Evolutionary conservation across 2,797 vertebrate genomes (phyloP), one percentile per base, ranked within the genome.

Genomic region (Perodicticus potto): DNA sequence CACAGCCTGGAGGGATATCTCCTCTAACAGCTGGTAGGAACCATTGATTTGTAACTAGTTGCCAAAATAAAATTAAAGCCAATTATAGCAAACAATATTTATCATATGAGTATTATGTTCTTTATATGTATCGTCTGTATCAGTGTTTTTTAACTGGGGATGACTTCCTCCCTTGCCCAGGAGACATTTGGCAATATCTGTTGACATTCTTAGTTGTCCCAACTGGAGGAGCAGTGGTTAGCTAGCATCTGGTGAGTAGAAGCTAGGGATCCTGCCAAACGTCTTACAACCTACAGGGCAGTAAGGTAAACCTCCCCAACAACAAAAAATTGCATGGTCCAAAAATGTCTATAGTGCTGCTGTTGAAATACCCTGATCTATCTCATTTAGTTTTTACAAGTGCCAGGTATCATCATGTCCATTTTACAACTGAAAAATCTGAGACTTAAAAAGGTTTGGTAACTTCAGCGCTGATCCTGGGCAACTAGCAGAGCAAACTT

Each of bases 21-120:
- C 99, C 99, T 97, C 99, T 99, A 94, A 99, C 99, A 17, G 99
- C 99, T 27, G 99, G 99, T 45, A 99, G 99, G 88, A 99, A 99
- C 99, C 99, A 99, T 90, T 99, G 99, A 97, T 99, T 99, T 7
- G 99, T 99, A 81, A 99, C 99, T 99, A 97, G 0, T 97, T 85
- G 3, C 70, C 94, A 94, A 90, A 73, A 94, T 32, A 96, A 88
- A 84, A 77, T 86, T 8, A 86, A 96, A 95, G 89, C 37, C n/a
- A 94, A 82, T 96, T 91, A 94, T 63, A 88, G 87, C 74, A 84
- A 65, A 88, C 6, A 86, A 0, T 7, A 0, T 61, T 83, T 70
- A 93, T 45, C 77, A 92, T 53, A 23, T 11, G 5, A 84, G 32
- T 67, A 57, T 40, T 61, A 57, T 45, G 27, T 49, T 67, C 12